A percentile compares a stretch with the other conserved stretches of the same genome.
phyloP scores from a whole-genome alignment of 2,888 invertebrate genomes.

The Tanytarsus gracilentus region DNA sequence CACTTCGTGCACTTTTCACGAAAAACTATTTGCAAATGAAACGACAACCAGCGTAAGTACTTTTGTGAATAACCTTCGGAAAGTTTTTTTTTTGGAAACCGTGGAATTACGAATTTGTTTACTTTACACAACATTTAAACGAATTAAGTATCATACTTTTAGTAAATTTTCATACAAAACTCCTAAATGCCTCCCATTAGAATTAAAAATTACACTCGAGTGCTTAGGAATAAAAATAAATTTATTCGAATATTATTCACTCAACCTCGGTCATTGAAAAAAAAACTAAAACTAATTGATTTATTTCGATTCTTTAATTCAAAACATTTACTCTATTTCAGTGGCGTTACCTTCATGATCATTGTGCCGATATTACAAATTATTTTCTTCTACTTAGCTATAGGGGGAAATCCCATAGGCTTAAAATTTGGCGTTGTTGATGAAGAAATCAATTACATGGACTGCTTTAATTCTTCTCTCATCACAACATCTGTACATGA shows the following conservation, averaged over 20 bases:
- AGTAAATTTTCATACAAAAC: too few relatives aligned
- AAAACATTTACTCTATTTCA: slow-evolving; percentile 40
- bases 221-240: too few relatives aligned
- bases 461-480: slow-evolving; percentile 40
- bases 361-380: slow-evolving; percentile 76
- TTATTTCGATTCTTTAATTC: slow-evolving; percentile 33
- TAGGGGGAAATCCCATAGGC: slow-evolving; percentile 65
- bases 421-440: slow-evolving; percentile 71
- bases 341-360: slow-evolving; percentile 71
- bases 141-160: too few relatives aligned
- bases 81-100: too few relatives aligned
- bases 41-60: slow-evolving; percentile 59
- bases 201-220: too few relatives aligned
- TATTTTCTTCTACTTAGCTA: slow-evolving; percentile 67
- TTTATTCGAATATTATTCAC: background rate
- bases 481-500: slow-evolving; percentile 39
- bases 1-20: slow-evolving; percentile 54
- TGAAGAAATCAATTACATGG: slow-evolving; percentile 53
- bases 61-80: background rate
- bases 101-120: background rate
- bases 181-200: too few relatives aligned
- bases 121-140: too few relatives aligned
- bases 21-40: slow-evolving; percentile 62
- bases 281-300: slow-evolving; percentile 16
- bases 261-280: background rate